Evolutionary conservation across 23 tunicate species (phyloP).

Genomic region (Halocynthia aurantium): DNA sequence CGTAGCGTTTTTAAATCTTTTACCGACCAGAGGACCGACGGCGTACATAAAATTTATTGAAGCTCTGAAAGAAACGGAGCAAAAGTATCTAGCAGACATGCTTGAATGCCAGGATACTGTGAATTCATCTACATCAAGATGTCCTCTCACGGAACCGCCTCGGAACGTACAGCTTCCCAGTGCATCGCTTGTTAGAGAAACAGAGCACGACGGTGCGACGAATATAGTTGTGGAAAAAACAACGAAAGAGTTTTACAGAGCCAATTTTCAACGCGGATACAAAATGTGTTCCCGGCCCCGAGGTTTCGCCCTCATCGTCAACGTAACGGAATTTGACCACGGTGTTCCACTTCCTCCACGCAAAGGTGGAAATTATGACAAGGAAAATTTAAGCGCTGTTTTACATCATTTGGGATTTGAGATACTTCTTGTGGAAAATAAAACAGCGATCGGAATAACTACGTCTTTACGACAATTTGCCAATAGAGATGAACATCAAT

Average conservation of each 20-base stretch:
- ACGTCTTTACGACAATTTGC: slow-evolving; percentile 13
- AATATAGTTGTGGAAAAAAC: slow-evolving; percentile 26
- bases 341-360: slow-evolving; percentile 16
- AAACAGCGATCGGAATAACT: slow-evolving; percentile 20
- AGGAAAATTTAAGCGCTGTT: slow-evolving; percentile 23
- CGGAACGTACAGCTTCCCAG: too few species aligned
- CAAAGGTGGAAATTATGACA: slow-evolving; percentile 33
- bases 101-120: not conserved
- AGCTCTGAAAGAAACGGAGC: slow-evolving; percentile 25
- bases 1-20: slow-evolving; percentile 32
- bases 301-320: slow-evolving; percentile 36
- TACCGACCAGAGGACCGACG: slow-evolving; percentile 38
- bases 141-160: too few species aligned
- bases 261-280: slow-evolving; percentile 16
- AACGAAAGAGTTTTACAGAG: slow-evolving; percentile 32
- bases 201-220: slow-evolving; percentile 7
- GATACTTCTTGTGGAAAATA: slow-evolving; percentile 27
- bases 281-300: slow-evolving; percentile 56
- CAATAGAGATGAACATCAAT: slow-evolving; percentile 15
- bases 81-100: slow-evolving; percentile 26
- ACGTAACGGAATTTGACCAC: slow-evolving; percentile 17
- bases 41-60: slow-evolving; percentile 22
- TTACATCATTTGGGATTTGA: slow-evolving; percentile 35
- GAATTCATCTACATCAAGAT: too few species aligned
- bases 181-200: too few species aligned